These are phyloP conservation scores for Homarus gammarus DNA, from an alignment of 2,888 invertebrate genomes.

Conservation along the genomic window DNA sequence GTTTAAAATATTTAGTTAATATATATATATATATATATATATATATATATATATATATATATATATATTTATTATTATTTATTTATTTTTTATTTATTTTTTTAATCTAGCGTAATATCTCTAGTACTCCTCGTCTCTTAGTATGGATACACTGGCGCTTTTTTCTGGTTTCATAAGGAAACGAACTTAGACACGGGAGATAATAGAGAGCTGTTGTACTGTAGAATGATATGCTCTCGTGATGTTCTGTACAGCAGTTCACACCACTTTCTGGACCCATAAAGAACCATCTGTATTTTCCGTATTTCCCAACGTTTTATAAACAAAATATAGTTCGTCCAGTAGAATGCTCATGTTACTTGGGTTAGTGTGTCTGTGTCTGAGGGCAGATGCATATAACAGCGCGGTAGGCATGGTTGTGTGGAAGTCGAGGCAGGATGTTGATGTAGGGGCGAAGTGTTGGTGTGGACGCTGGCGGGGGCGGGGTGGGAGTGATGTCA, in stretches of 20 bases:
- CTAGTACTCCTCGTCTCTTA: too few species aligned
- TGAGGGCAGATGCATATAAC: not conserved
- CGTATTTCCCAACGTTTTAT: too few species aligned
- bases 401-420: not conserved
- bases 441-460: not conserved
- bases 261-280: too few species aligned
- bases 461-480: not conserved
- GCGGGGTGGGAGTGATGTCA: not conserved
- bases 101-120: not conserved
- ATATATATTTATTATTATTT: slow-evolving; percentile 34
- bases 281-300: too few species aligned
- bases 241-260: too few species aligned
- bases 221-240: too few species aligned
- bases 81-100: slow-evolving; percentile 50
- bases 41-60: slow-evolving; percentile 57
- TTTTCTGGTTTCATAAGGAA: too few species aligned
- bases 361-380: slow-evolving; percentile 9
- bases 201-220: too few species aligned
- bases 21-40: slow-evolving; percentile 36
- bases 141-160: too few species aligned
- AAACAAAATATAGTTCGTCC: too few species aligned
- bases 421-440: not conserved
- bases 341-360: too few species aligned
- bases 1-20: slow-evolving; percentile 4
- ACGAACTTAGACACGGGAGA: too few species aligned